These are phyloP conservation scores for Micronycteris hirsuta DNA, from an alignment of 2,113 vertebrate species.

Conservation along the genomic window DNA sequence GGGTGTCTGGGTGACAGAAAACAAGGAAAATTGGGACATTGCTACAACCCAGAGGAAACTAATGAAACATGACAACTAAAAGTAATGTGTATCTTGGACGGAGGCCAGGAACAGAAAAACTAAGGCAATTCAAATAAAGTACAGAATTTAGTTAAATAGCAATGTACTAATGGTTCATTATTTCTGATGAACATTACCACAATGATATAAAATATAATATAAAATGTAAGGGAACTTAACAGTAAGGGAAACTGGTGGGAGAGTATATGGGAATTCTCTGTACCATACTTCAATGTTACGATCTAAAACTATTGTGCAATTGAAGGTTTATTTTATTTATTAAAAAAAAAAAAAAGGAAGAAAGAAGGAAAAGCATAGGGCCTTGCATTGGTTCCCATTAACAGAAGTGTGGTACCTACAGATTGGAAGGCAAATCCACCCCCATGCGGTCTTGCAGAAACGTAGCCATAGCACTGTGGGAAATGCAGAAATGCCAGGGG, in stretches of 20 bases:
- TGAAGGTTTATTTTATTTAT: background rate
- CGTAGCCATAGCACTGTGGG: fast-evolving
- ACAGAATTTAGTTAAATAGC: background rate
- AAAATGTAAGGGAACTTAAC: background rate
- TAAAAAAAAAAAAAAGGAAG: no score
- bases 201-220: background rate
- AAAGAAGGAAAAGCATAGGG: background rate
- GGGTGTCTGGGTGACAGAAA: background rate
- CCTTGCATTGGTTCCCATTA: background rate
- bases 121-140: background rate
- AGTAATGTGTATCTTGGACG: background rate
- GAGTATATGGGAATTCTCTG: background rate
- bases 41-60: background rate
- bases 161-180: background rate
- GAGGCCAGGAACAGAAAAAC: background rate
- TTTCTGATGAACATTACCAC: background rate
- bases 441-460: background rate
- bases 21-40: background rate
- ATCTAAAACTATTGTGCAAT: background rate
- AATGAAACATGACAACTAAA: background rate
- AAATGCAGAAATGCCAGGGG: background rate
- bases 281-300: background rate
- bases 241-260: background rate
- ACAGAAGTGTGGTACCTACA: background rate
- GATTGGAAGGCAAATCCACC: background rate